Conservation (phyloP, 2,888 invertebrate species). For the Himalopsyche anomala region DNA sequence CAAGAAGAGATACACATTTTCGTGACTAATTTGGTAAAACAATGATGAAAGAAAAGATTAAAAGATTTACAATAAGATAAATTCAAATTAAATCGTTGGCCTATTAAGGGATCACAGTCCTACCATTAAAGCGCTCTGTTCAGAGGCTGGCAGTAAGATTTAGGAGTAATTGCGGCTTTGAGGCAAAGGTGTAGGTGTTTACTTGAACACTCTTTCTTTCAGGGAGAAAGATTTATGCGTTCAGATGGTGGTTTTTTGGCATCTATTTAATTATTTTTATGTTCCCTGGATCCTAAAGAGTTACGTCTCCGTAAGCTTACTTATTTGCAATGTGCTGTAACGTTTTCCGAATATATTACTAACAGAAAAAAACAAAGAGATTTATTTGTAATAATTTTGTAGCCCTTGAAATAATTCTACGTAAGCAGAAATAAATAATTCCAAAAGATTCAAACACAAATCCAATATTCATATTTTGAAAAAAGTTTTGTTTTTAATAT, state of each 20-base stretch:
- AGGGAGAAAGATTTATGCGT: constrained; percentile 57
- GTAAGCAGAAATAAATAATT: too few species aligned
- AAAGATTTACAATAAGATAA: neutral
- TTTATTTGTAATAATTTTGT: constrained; percentile 1
- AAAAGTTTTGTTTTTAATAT: too few species aligned
- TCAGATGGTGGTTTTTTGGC: constrained; percentile 59
- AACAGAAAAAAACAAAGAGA: constrained; percentile 3
- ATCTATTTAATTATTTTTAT: constrained; percentile 46
- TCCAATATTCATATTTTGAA: too few species aligned
- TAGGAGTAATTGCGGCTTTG: constrained; percentile 60
- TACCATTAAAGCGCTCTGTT: constrained; percentile 5
- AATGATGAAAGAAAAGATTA: too few species aligned
- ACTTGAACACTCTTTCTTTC: constrained; percentile 57
- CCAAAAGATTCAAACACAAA: too few species aligned
- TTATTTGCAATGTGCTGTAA: constrained; percentile 29
- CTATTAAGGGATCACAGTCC: constrained; percentile 23
- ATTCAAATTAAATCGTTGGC: constrained; percentile 1
- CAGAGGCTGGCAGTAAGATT: constrained; percentile 59
- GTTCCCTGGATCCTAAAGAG: constrained; percentile 35
- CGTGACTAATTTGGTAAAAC: too few species aligned
- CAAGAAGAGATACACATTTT: too few species aligned
- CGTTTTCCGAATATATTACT: constrained; percentile 18
- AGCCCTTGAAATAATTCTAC: too few species aligned
- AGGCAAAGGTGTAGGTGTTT: constrained; percentile 54
- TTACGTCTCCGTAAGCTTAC: constrained; percentile 38